A percentile compares a stretch with the other conserved stretches of the same genome.
Conservation (phyloP, 2,888 invertebrate species). For the Crocallis elinguaria region DNA sequence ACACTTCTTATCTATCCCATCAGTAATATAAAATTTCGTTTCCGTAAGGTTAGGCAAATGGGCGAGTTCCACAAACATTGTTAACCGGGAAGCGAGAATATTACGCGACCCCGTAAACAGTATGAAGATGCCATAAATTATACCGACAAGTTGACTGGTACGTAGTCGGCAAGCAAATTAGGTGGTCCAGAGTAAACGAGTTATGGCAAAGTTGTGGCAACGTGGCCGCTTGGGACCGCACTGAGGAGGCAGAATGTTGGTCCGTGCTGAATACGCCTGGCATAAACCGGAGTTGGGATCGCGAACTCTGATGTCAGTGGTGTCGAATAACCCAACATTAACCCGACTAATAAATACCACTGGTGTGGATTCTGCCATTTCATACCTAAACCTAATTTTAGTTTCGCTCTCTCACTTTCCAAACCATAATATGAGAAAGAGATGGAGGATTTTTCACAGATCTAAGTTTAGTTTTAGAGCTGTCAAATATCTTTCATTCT, state of each 20-base stretch:
- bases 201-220: slow-evolving; percentile 68
- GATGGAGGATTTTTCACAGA: too few relatives aligned
- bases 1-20: slow-evolving; percentile 28
- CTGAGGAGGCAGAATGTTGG: slow-evolving; percentile 46
- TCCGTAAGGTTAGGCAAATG: slow-evolving; percentile 33
- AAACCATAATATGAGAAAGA: too few relatives aligned
- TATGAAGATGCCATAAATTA: slow-evolving; percentile 64
- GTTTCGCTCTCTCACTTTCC: too few relatives aligned
- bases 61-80: slow-evolving; percentile 37
- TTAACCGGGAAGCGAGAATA: slow-evolving; percentile 37
- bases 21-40: slow-evolving; percentile 32
- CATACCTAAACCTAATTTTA: too few relatives aligned
- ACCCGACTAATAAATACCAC: neutral
- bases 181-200: slow-evolving; percentile 73
- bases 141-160: slow-evolving; percentile 66
- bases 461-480: too few relatives aligned
- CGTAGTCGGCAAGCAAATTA: slow-evolving; percentile 72
- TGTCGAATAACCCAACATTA: slow-evolving; percentile 9
- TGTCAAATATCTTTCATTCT: too few relatives aligned
- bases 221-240: slow-evolving; percentile 57
- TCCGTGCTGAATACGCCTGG: slow-evolving; percentile 39
- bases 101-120: slow-evolving; percentile 44
- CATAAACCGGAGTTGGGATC: slow-evolving; percentile 39
- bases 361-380: too few relatives aligned
- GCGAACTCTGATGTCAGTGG: slow-evolving; percentile 16